Conservation (phyloP, 1,140 invertebrate genomes). For the Platorchestia sp. region DNA sequence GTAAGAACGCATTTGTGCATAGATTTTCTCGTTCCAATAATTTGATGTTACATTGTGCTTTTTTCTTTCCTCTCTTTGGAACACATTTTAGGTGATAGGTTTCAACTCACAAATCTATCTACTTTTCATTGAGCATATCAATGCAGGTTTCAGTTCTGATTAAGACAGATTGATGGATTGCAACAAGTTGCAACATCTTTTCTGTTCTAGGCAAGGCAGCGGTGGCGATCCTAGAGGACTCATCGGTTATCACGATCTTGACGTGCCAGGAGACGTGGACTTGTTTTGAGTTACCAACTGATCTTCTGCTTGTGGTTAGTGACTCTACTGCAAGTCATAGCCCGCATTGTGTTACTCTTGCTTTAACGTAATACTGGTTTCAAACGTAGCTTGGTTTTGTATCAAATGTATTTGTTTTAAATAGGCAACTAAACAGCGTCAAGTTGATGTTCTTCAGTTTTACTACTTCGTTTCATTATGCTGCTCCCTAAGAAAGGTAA, state of each 20-base stretch:
- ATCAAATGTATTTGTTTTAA: not conserved
- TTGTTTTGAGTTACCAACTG: conserved; percentile 74
- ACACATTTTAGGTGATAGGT: no score
- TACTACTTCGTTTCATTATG: no score
- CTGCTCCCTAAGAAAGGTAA: no score
- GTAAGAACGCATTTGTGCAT: no score
- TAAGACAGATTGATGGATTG: not conserved
- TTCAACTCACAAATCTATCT: no score
- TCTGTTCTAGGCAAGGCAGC: conserved; percentile 67
- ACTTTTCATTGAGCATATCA: no score
- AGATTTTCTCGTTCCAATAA: no score
- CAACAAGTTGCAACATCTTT: conserved; percentile 50
- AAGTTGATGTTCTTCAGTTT: no score
- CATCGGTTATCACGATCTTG: conserved; percentile 87
- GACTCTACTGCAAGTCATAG: conserved; percentile 58
- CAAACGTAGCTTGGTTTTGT: conserved; percentile 34
- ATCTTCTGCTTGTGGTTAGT: conserved; percentile 27
- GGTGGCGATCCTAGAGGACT: conserved; percentile 78
- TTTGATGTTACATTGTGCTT: no score
- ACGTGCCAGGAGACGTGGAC: conserved; percentile 82
- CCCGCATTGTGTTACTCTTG: conserved; percentile 63
- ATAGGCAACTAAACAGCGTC: not conserved
- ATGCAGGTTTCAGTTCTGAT: no score
- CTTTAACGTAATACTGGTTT: conserved; percentile 58
- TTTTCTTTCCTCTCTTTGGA: not conserved